phyloP scores from a whole-genome alignment of 2,113 vertebrate genomes.

The Lycaon pictus region DNA sequence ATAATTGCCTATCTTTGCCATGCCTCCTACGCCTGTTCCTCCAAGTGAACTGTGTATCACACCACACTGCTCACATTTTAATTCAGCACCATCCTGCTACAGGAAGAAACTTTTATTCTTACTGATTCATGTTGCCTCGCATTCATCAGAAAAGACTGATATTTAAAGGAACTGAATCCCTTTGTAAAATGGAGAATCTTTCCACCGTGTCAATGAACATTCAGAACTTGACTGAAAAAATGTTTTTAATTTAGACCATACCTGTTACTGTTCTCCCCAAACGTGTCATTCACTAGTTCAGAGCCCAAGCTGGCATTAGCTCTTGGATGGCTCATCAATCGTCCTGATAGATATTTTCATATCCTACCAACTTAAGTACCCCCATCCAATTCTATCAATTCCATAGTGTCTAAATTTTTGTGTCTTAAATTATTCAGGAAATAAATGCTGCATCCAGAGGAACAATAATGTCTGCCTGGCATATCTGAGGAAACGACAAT shows the following conservation, averaged over 20 bases:
- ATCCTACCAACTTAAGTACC: not conserved
- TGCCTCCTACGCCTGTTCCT: not conserved
- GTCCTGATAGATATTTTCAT: conserved; percentile 16
- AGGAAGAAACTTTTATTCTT: not conserved
- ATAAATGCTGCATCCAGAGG: conserved; percentile 4
- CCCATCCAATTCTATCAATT: not conserved
- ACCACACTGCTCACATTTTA: not conserved
- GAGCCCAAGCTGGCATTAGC: not conserved
- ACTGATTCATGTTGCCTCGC: not conserved
- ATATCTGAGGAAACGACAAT: conserved; percentile 7
- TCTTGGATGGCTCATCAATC: not conserved
- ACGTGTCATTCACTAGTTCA: not conserved
- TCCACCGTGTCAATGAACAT: not conserved
- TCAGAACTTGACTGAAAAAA: conserved; percentile 26
- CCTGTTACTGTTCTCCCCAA: not conserved
- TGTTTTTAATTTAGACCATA: conserved; percentile 38
- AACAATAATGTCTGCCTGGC: not conserved
- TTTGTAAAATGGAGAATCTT: not conserved
- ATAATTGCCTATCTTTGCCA: not conserved
- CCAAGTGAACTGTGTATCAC: not conserved
- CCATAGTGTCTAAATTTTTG: not conserved
- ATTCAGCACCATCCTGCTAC: not conserved
- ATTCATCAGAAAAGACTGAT: not conserved
- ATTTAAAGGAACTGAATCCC: not conserved
- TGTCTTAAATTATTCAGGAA: conserved; percentile 48